Base-by-base conservation (phyloP, 2,113 vertebrate species). In the Eupsittula cactorum region DNA sequence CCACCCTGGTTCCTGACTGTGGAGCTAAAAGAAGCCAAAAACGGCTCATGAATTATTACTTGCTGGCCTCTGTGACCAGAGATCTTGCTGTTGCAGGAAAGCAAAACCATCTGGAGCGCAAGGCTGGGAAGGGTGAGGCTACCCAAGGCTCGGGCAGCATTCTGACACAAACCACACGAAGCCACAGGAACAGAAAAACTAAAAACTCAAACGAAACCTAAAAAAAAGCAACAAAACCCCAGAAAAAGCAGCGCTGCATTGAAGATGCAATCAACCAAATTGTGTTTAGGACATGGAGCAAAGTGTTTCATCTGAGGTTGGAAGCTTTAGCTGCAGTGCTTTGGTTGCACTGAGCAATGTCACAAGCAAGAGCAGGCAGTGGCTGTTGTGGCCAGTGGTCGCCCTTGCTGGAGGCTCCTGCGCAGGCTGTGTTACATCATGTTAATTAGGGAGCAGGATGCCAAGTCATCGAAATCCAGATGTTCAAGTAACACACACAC, bases 31-130 rank as follows among this genome's bases (percentile, higher is more conserved):
- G 78, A 63, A 82, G 49, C 52, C 77, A 91, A 42, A 96, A 95
- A 46, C 7, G 4, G 29, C 39, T 74, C 75, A 53, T 93, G 91
- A 95, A 52, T 95, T 86, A 89, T 76, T 92, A 41, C 63, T 88
- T 57, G 33, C 59, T 92, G 73, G 91, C 80, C 85, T 75, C 49
- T 89, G 47, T 92, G 77, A 70, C 69, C 69, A 83, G 84, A 74
- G 62, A 67, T 76, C 65, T 69, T 63, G 57, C 60, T 70, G 47
- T 67, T 96, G 55, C 50, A 93, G 78, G 85, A 96, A 93, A 87
- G 73, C 52, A 70, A 96, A 96, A 70, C 60, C 82, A 92, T 52
- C 71, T 96, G 81, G 91, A 95, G 69, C 53, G 85, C 84, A 88
- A 93, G 59, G 25, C 68, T 73, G 62, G 79, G 59, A 77, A 60